Evolutionary conservation across 2,888 invertebrate species (phyloP), one percentile per base, ranked within the genome.

Genomic region (Ephialtes manifestator): DNA sequence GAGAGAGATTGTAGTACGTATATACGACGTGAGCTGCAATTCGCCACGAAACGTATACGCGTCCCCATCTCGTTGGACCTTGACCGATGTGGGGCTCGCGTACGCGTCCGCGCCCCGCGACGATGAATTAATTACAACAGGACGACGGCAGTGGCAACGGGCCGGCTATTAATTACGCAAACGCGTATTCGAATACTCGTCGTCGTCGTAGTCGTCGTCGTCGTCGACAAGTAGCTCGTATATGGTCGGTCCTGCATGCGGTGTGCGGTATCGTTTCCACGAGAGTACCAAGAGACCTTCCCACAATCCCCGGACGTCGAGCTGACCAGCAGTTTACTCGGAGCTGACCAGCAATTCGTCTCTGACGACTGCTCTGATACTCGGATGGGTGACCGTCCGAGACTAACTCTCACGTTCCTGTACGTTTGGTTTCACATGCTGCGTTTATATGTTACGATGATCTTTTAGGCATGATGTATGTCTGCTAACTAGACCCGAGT

Each of bases 91-190:
- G 84, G 70, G 53, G 71, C 46, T 58, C 46, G 78, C 77, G 81
- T 85, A 82, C 58, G 65, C 82, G 74, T 78, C 77, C 76, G 68
- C 51, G 24, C 53, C 60, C 55, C 82, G 68, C 82, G 83, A 87
- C 87, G 84, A 88, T 87, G 86, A 88, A 88, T 88, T 88, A 88
- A 88, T 88, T 87, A 87, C 84, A 84, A 80, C 70, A 39, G 84
- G 46, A 72, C 74, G 84, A 71, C 75, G 81, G 81, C 76, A 85
- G 76, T 82, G 83, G 79, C 84, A 85, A 84, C 78, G 80, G 79
- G 71, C 79, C 71, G 86, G 85, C 89, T 83, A 89, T 89, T 89
- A 89, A 89, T 89, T 89, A 89, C 87, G 89, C 87, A 88, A 89
- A 89, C 87, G 89, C 89, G 85, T 85, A 86, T 87, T 88, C 84